Percentiles rank a stretch among this genome's conserved stretches.
phyloP scores from a whole-genome alignment of 2,888 invertebrate genomes.

The Caenorhabditis virilis region DNA sequence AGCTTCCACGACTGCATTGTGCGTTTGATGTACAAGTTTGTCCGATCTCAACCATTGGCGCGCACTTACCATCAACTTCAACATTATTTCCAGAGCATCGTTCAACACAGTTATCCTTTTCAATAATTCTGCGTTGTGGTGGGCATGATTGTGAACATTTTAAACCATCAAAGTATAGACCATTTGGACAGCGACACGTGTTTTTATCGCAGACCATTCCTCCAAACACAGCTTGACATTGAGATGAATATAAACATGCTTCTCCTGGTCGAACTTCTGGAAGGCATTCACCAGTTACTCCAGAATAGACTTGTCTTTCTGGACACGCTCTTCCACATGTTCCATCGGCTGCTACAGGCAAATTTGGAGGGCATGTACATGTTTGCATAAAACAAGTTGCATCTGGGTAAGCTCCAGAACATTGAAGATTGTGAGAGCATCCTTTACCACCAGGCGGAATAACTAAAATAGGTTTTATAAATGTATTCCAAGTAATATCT shows the following conservation, averaged over 20 bases:
- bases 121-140: slow-evolving; percentile 46
- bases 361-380: slow-evolving; percentile 62
- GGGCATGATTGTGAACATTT: slow-evolving; percentile 54
- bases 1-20: slow-evolving; percentile 65
- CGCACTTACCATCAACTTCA: slow-evolving; percentile 63
- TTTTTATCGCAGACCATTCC: slow-evolving; percentile 65
- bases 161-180: slow-evolving; percentile 52
- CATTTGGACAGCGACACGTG: slow-evolving; percentile 56
- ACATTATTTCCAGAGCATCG: slow-evolving; percentile 62
- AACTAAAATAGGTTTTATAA: no score
- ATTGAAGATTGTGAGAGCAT: slow-evolving; percentile 67
- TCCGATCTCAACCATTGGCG: slow-evolving; percentile 60
- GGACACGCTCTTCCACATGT: slow-evolving; percentile 66
- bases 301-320: slow-evolving; percentile 61
- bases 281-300: slow-evolving; percentile 66
- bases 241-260: slow-evolving; percentile 65
- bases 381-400: slow-evolving; percentile 56
- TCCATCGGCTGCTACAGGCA: slow-evolving; percentile 67
- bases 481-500: no score
- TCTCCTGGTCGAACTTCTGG: slow-evolving; percentile 67
- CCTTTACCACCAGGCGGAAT: slow-evolving; percentile 65
- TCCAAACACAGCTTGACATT: slow-evolving; percentile 63
- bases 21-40: slow-evolving; percentile 62
- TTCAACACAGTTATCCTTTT: slow-evolving; percentile 62
- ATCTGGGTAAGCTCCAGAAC: slow-evolving; percentile 60